A percentile compares a stretch with the other conserved stretches of the same genome.
Conservation (phyloP, 2,797 vertebrate species). For the Crocidura indochinensis region DNA sequence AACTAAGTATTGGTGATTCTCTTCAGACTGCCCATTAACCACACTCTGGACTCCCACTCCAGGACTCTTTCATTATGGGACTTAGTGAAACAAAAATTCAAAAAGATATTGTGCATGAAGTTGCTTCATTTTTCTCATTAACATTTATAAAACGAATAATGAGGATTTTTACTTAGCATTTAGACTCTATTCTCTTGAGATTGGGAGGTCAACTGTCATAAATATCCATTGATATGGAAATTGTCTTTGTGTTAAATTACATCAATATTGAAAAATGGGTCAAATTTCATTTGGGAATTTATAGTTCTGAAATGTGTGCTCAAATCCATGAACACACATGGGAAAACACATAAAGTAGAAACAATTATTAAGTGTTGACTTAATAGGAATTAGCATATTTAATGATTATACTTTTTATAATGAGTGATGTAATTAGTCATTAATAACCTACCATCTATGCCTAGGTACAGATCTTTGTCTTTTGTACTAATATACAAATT, state of each 20-base stretch:
- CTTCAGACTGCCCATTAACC: neutral
- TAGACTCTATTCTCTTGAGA: conserved; percentile 44
- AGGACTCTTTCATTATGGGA: neutral
- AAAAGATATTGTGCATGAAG: conserved; percentile 15
- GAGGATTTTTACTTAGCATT: conserved; percentile 16
- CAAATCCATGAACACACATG: neutral
- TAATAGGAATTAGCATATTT: conserved; percentile 11
- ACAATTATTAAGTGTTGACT: conserved; percentile 8
- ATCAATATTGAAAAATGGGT: conserved; percentile 48
- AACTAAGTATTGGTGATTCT: neutral
- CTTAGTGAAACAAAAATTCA: neutral
- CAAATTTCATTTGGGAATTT: conserved; percentile 20
- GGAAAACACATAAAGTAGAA: neutral
- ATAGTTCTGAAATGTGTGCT: neutral
- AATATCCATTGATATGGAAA: conserved; percentile 42
- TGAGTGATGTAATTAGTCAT: conserved; percentile 11
- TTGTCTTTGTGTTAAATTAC: neutral
- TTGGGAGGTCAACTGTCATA: conserved; percentile 51
- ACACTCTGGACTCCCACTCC: neutral
- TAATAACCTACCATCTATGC: neutral
- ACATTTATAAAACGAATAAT: neutral
- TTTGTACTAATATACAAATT: too few species aligned
- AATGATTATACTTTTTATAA: neutral
- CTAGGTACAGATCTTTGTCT: neutral
- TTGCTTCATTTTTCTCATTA: conserved; percentile 24